Conservation (phyloP, 2,888 invertebrate genomes). For the Alitta virens region DNA sequence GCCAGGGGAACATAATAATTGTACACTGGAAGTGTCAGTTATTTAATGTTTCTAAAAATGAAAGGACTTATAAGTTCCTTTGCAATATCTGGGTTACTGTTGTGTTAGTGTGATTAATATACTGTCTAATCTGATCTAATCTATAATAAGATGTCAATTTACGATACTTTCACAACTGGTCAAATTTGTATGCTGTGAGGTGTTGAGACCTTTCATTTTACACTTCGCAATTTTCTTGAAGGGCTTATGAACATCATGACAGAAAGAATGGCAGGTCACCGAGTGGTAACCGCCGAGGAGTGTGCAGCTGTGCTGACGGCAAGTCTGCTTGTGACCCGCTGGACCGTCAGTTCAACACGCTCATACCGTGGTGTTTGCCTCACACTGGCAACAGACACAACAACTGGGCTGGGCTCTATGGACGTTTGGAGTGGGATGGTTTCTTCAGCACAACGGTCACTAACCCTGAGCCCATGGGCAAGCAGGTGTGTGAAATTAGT, state of each 20-base stretch:
- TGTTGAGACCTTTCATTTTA: too few relatives aligned
- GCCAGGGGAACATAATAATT: too few relatives aligned
- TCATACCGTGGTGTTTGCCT: slow-evolving; percentile 85
- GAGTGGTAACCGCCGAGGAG: slow-evolving; percentile 66
- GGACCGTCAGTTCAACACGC: slow-evolving; percentile 77
- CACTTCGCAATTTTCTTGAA: not conserved
- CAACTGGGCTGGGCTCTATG: slow-evolving; percentile 84
- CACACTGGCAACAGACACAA: slow-evolving; percentile 83
- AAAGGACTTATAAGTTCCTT: too few relatives aligned
- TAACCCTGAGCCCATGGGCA: slow-evolving; percentile 88
- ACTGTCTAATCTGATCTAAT: too few relatives aligned
- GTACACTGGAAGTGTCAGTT: too few relatives aligned
- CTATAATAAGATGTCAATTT: too few relatives aligned
- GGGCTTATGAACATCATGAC: slow-evolving; percentile 63
- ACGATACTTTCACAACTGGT: too few relatives aligned
- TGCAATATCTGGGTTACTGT: too few relatives aligned
- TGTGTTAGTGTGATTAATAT: too few relatives aligned
- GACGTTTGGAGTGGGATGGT: slow-evolving; percentile 77
- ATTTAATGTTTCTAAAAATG: too few relatives aligned
- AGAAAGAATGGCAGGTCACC: slow-evolving; percentile 61
- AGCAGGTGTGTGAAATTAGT: slow-evolving; percentile 61
- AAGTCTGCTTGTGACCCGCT: slow-evolving; percentile 64
- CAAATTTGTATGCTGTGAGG: too few relatives aligned
- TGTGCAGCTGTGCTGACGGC: slow-evolving; percentile 71
- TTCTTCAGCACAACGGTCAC: slow-evolving; percentile 76